These are phyloP conservation scores for Trichacis sp. DNA, from an alignment of 2,888 invertebrate species.

Conservation along the genomic window DNA sequence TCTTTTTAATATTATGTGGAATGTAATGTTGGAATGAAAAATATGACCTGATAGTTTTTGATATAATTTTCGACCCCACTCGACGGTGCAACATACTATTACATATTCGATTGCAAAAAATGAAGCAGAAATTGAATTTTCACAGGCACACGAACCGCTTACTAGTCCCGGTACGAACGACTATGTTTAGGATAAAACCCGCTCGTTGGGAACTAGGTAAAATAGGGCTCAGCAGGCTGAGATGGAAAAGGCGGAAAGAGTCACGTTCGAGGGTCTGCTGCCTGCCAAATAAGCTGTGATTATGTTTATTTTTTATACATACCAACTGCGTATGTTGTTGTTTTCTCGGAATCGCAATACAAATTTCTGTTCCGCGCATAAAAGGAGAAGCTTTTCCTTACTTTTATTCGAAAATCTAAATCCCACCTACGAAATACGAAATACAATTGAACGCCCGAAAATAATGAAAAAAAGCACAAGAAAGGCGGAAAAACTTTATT, in stretches of 20 bases:
- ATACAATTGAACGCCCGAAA: too few species aligned
- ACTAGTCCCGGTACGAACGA: slow-evolving; percentile 84
- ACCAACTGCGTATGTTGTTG: slow-evolving; percentile 58
- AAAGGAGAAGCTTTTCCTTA: slow-evolving; percentile 47
- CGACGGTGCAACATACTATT: too few species aligned
- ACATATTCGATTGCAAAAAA: too few species aligned
- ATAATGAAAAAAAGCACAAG: too few species aligned
- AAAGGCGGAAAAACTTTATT: too few species aligned
- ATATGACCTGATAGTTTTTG: too few species aligned
- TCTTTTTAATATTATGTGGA: too few species aligned
- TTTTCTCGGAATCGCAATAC: slow-evolving; percentile 42
- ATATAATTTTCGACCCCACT: too few species aligned
- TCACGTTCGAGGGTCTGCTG: slow-evolving; percentile 53
- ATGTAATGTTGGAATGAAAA: too few species aligned
- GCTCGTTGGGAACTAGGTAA: slow-evolving; percentile 48
- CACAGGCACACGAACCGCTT: slow-evolving; percentile 86
- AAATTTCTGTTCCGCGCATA: slow-evolving; percentile 47
- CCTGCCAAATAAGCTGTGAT: slow-evolving; percentile 66
- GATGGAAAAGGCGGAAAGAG: slow-evolving; percentile 45
- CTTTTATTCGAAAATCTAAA: too few species aligned
- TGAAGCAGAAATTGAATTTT: slow-evolving; percentile 59
- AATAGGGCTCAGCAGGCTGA: slow-evolving; percentile 59
- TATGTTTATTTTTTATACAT: slow-evolving; percentile 65
- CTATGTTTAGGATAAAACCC: slow-evolving; percentile 76
- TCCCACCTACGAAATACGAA: too few species aligned